Evolutionary conservation across 2,113 vertebrate genomes (phyloP).

Genomic region (Odobenus rosmarus): DNA sequence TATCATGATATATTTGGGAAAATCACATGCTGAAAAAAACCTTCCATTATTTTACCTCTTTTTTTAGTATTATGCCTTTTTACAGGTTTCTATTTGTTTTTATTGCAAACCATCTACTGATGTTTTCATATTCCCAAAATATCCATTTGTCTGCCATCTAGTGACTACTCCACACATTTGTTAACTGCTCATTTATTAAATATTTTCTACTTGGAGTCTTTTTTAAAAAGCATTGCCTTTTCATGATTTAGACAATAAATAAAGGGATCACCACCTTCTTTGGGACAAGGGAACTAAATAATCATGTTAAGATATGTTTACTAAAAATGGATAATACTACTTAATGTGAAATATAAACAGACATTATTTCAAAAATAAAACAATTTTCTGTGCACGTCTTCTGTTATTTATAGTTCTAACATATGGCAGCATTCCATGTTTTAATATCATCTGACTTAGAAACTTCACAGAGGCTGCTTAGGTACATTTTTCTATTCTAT

Average conservation of each 20-base stretch:
- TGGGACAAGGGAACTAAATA: not conserved
- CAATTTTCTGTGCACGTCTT: not conserved
- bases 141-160: constrained; percentile 62
- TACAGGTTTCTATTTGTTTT: not conserved
- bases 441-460: not conserved
- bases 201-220: constrained; percentile 25
- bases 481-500: not conserved
- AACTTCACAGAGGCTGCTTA: constrained; percentile 7
- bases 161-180: constrained; percentile 17
- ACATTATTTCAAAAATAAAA: constrained; percentile 43
- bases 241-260: not conserved
- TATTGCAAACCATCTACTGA: not conserved
- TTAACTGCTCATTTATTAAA: constrained; percentile 37
- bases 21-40: constrained; percentile 14
- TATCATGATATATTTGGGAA: not conserved
- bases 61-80: constrained; percentile 30
- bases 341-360: not conserved
- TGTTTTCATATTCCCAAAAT: constrained; percentile 30
- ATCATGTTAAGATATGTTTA: constrained; percentile 30
- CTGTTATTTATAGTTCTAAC: constrained; percentile 40
- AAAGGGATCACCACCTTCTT: not conserved
- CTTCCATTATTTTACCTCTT: not conserved
- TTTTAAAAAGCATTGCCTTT: not conserved
- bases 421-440: not conserved
- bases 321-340: constrained; percentile 29